These are phyloP conservation scores for Rousettus leschenaultii DNA, from an alignment of 2,113 vertebrate genomes.

Conservation along the genomic window DNA sequence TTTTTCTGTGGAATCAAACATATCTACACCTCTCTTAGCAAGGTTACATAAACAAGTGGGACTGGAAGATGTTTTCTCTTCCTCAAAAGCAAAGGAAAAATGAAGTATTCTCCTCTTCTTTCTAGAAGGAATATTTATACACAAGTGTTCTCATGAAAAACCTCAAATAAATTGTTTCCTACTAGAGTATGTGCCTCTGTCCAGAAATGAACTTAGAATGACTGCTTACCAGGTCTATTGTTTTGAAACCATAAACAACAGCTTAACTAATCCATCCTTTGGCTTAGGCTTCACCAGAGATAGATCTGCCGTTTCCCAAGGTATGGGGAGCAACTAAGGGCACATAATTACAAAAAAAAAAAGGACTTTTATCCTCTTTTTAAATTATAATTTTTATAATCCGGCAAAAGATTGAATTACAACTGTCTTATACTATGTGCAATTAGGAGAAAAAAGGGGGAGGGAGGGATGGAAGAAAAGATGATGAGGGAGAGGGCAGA, in stretches of 20 bases:
- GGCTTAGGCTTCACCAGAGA: neutral
- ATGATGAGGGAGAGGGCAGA: accelerated
- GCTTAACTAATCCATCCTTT: neutral
- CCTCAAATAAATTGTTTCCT: neutral
- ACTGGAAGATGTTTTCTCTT: neutral
- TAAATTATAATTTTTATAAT: neutral
- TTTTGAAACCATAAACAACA: neutral
- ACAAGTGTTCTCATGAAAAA: neutral
- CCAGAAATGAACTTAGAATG: neutral
- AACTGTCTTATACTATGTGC: neutral
- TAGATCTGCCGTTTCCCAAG: neutral
- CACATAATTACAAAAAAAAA: neutral
- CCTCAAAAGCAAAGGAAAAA: neutral
- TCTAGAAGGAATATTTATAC: neutral
- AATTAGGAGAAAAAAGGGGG: neutral
- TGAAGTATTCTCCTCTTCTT: neutral
- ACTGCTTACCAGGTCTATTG: neutral
- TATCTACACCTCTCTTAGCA: neutral
- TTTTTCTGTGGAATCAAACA: neutral
- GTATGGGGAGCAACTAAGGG: neutral
- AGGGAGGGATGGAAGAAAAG: neutral
- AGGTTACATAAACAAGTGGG: neutral
- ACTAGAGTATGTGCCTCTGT: neutral
- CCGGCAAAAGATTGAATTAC: neutral
- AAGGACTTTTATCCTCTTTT: neutral